Evolutionary conservation across 2,888 invertebrate species (phyloP).

Genomic region (Diploptera punctata): DNA sequence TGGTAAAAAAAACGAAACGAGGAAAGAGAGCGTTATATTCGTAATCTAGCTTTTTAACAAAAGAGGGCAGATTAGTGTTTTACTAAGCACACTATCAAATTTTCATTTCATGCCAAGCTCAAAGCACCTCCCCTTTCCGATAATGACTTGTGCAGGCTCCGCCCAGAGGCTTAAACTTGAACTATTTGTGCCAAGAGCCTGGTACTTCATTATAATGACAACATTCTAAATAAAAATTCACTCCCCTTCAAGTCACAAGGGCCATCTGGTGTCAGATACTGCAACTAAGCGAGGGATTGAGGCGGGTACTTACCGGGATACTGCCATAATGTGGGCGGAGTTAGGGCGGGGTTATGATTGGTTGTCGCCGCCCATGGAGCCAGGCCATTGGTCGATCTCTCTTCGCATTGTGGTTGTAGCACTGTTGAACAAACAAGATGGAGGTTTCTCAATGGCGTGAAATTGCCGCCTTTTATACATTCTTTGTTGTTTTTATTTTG

Average conservation of each 20-base stretch:
- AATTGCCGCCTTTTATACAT: no score
- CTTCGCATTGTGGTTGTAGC: conserved; percentile 45
- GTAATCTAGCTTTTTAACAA: background rate
- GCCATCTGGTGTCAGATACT: background rate
- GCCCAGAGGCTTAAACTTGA: conserved; percentile 3
- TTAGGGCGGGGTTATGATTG: conserved; percentile 52
- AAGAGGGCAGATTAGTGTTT: conserved; percentile 6
- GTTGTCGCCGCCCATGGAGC: conserved; percentile 62
- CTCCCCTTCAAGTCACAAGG: background rate
- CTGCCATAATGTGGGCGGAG: conserved; percentile 74
- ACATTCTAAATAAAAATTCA: conserved; percentile 22
- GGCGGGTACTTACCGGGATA: conserved; percentile 67
- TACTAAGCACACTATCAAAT: conserved; percentile 15
- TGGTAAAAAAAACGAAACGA: background rate
- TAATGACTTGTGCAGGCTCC: conserved; percentile 12
- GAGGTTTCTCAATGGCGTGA: no score
- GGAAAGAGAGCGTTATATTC: background rate
- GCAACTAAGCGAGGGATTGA: background rate
- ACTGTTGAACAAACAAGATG: conserved; percentile 43
- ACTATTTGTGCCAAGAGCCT: background rate
- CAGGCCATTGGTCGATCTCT: conserved; percentile 57
- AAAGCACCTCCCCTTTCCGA: background rate
- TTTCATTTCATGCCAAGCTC: conserved; percentile 6
- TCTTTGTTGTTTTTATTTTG: no score
- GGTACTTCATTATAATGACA: conserved; percentile 26